Evolutionary conservation across 2,888 invertebrate genomes (phyloP), one percentile per base, ranked within the genome.

Genomic region (Lasioglossum leucozonium): DNA sequence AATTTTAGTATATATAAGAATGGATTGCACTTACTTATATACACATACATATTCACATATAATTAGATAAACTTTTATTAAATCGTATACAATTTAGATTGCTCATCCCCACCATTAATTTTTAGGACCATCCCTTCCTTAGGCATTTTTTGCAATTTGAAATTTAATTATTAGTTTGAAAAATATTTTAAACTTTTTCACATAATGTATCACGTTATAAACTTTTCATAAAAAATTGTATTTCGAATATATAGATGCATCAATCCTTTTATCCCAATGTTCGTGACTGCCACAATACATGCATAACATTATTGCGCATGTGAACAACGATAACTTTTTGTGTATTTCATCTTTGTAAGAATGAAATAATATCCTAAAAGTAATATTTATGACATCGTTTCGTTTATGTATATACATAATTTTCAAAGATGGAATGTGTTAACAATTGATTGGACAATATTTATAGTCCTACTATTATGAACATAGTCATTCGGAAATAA

Each of bases 391-490:
- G 4, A 44, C 22, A 26, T 72, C 8, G 30, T 8, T 72, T 47
- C 30, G 26, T 22, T 72, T 22, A 51, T 34, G 11, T 16, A 44
- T 34, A n/a, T 22, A 34, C 11, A 18, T 47, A 11, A 22, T 51
- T 47, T 47, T 51, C 34, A 34, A 72, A 34, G 13, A 51, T 47
- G 5, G 2, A 30, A 72, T 51, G 34, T 51, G 51, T 37, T 51
- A n/a, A 77, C 22, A 81, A 81, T 75, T 71, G 44, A 81, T 69
- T 82, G 81, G 40, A 18, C 47, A 73, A 44, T 47, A 72, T 72
- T 72, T 16, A 73, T 55, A 76, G 30, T 11, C 16, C 22, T 44
- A 71, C 22, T 44, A 71, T 62, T 77, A 77, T 69, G 58, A 77
- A 47, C 72, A 47, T 34, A 69, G 26, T 34, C 2, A 42, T 81